Conservation (phyloP, 23 tunicate species). For the Halocynthia roretzi region DNA sequence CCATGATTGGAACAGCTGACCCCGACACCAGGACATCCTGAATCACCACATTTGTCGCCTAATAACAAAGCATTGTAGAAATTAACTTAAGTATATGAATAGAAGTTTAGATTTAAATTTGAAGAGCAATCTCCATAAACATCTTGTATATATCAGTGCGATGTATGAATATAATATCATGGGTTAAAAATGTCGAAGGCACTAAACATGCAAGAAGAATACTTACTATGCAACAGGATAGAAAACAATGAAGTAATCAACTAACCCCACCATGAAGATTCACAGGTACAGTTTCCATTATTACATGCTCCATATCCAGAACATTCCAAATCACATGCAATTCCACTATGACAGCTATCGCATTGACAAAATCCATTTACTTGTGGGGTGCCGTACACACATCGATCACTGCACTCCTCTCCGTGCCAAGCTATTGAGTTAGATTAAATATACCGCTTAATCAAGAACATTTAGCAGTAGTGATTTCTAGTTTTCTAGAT, state of each 20-base stretch:
- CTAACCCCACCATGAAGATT: constrained; percentile 31
- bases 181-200: no score
- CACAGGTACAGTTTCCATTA: constrained; percentile 13
- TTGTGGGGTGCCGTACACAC: constrained; percentile 18
- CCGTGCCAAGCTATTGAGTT: constrained; percentile 20
- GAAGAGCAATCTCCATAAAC: no score
- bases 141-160: no score
- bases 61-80: not conserved
- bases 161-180: no score
- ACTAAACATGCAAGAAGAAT: no score
- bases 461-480: no score
- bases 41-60: constrained; percentile 25
- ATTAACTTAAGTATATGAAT: not conserved
- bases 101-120: no score
- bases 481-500: not conserved
- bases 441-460: no score
- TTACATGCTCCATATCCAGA: constrained; percentile 16
- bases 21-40: constrained; percentile 25
- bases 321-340: constrained; percentile 26
- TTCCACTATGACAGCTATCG: constrained; percentile 24
- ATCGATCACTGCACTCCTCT: constrained; percentile 13
- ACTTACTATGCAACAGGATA: no score
- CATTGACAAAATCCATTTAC: constrained; percentile 12
- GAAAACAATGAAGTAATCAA: no score
- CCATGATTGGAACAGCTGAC: constrained; percentile 16